phyloP scores from a whole-genome alignment of 2,797 vertebrate genomes.

The Enteromius trimaculatus region DNA sequence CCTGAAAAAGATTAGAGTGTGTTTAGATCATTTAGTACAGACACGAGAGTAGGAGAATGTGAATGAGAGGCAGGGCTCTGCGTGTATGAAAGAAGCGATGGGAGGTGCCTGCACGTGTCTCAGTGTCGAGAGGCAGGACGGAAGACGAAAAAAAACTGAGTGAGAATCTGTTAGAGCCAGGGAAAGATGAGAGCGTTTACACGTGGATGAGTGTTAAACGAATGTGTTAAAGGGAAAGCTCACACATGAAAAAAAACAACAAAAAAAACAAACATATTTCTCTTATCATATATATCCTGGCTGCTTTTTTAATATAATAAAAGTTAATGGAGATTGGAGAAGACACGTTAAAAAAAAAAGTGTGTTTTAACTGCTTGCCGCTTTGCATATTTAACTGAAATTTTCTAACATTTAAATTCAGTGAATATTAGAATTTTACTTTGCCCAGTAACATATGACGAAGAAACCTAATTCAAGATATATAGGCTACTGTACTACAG shows the following conservation, averaged over 20 bases:
- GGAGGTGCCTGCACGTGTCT: slow-evolving; percentile 23
- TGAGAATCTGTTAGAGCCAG: slow-evolving; percentile 35
- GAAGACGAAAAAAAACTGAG: not conserved
- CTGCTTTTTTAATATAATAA: not conserved
- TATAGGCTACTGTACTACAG: not conserved
- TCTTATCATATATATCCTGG: not conserved
- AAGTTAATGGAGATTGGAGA: not conserved
- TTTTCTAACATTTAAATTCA: not conserved
- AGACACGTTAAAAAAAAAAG: not conserved
- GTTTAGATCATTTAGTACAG: slow-evolving; percentile 17
- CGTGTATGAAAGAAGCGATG: slow-evolving; percentile 28
- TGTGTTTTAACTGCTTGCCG: not conserved
- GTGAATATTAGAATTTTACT: not conserved
- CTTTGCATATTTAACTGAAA: too few species aligned
- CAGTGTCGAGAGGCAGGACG: slow-evolving; percentile 1
- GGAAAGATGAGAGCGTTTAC: slow-evolving; percentile 19
- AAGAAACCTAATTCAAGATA: not conserved
- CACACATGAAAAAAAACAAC: not conserved
- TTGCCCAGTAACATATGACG: not conserved
- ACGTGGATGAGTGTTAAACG: slow-evolving; percentile 29
- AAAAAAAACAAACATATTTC: not conserved
- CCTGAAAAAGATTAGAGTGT: not conserved
- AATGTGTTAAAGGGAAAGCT: slow-evolving; percentile 1
- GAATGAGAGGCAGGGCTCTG: slow-evolving; percentile 42
- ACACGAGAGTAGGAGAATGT: slow-evolving; percentile 29